Base-by-base conservation (phyloP, 2,888 invertebrate species). In the Orthosia gracilis region DNA sequence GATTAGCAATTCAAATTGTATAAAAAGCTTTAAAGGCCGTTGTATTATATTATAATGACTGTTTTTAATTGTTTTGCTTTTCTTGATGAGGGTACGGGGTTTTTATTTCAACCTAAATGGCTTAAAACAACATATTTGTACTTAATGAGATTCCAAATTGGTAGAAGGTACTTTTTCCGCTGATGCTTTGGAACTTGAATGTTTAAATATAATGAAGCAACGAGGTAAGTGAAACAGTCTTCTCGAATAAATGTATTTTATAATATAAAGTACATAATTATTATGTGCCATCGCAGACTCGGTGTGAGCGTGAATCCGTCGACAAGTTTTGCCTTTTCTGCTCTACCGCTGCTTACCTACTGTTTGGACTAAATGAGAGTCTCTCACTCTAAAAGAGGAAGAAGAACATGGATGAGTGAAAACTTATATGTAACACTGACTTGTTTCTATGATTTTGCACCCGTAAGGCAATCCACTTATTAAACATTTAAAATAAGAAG, bases 1-100 rank as follows among this genome's bases (percentile, higher is more conserved):
- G 87, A 82, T 92, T 90, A 88, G 90, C 91, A 91, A 91, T 89
- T 91, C 90, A 90, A 90, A 91, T 91, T 76, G 84, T 85, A 82
- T 76, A 61, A 83, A 78, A 76, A 85, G 86, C 87, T 86, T 86
- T 86, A 85, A 85, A 84, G 78, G 82, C 75, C 81, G 75, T 54
- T 69, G 80, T 86, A 88, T 87, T 88, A 88, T 85, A 85, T n/a
- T 78, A 21, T 87, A 85, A 85, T 79, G 80, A 82, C 73, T 76
- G 79, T 74, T 82, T 86, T 80, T 85, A 88, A 89, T 90, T 88
- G 76, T 87, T 90, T 85, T 84, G 83, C 80, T 83, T 80, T 72
- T 76, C 31, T 76, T 86, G 78, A 74, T 68, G 58, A 73, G 68
- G 63, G 72, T 76, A 58, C 54, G 31, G 23, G 40, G 13, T 71